phyloP scores from a whole-genome alignment of 2,113 vertebrate species.

The Antechinus flavipes region DNA sequence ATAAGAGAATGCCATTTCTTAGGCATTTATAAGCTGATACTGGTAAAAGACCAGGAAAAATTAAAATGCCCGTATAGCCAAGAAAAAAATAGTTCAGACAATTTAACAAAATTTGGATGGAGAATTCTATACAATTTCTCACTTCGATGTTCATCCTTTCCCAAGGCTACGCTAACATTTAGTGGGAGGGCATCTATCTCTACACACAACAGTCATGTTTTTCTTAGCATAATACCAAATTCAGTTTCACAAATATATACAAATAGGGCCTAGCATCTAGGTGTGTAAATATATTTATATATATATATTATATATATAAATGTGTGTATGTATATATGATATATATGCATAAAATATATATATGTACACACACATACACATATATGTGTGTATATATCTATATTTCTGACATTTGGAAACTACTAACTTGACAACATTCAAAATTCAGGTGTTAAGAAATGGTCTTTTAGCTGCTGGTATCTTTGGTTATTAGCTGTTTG shows the following conservation, averaged over 20 bases:
- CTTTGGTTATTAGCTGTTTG: neutral
- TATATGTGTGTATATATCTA: too few relatives aligned
- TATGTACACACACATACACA: too few relatives aligned
- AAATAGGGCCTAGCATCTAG: constrained; percentile 8
- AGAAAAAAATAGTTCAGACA: constrained; percentile 49
- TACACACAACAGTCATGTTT: constrained; percentile 52
- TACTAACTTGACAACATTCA: constrained; percentile 31
- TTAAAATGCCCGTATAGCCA: constrained; percentile 57
- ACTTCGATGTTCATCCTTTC: constrained; percentile 6
- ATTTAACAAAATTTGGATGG: neutral
- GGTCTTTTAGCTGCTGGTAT: constrained; percentile 35
- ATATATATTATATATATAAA: too few relatives aligned
- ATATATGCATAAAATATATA: neutral
- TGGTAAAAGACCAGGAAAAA: constrained; percentile 62
- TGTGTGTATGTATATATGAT: too few relatives aligned
- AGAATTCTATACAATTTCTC: constrained; percentile 6
- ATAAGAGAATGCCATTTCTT: neutral
- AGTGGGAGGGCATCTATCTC: constrained; percentile 36
- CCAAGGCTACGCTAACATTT: constrained; percentile 50
- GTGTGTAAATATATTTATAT: neutral
- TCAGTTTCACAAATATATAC: constrained; percentile 58
- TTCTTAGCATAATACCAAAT: constrained; percentile 55
- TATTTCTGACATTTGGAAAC: constrained; percentile 40
- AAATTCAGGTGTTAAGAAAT: constrained; percentile 7
- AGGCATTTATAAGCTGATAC: neutral